Evolutionary conservation across 2,888 invertebrate species (phyloP), one percentile per base, ranked within the genome.

Genomic region (Aplocera efformata): DNA sequence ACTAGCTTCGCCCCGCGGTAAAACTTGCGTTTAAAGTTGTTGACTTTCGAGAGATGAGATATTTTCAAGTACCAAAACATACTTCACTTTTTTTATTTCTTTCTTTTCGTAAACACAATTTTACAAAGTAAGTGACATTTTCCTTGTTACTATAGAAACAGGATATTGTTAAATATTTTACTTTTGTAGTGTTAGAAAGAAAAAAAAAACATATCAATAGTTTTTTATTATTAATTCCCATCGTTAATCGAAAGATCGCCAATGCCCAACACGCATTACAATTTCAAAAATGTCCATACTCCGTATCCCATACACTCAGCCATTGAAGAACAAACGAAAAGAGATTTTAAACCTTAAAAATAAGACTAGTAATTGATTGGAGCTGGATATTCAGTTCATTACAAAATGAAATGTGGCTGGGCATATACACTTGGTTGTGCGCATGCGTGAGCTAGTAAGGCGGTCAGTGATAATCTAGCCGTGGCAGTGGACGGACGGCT

Each of bases 391-490:
- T 69, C 66, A 71, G 74, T 80, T 74, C 72, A 78, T 80, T 79
- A 74, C 73, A 72, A 72, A 72, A 73, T 74, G 72, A 75, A 79
- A 80, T 76, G 73, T 74, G 58, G 56, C 53, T 57, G 62, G 61
- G 66, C 63, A 44, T 40, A 44, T 35, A 39, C 60, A 60, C 50
- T 58, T 59, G 48, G 44, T 31, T 57, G 34, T 30, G 63, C 84
- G 85, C 85, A 78, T 78, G 85, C 83, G 84, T 60, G 51, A 52
- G 45, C 44, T 53, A 24, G 30, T 33, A 45, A 52, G 44, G 44
- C 56, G 52, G 55, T 68, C 70, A 83, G 82, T 83, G 64, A 65
- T 60, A 68, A 63, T 60, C 53, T 42, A 61, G 41, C 54, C 65
- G 71, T 64, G 63, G 53, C 10, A 30, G 32, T 22, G 58, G 63